Evolutionary conservation across 2,888 invertebrate species (phyloP).

Genomic region (Pharmacophagus antenor): DNA sequence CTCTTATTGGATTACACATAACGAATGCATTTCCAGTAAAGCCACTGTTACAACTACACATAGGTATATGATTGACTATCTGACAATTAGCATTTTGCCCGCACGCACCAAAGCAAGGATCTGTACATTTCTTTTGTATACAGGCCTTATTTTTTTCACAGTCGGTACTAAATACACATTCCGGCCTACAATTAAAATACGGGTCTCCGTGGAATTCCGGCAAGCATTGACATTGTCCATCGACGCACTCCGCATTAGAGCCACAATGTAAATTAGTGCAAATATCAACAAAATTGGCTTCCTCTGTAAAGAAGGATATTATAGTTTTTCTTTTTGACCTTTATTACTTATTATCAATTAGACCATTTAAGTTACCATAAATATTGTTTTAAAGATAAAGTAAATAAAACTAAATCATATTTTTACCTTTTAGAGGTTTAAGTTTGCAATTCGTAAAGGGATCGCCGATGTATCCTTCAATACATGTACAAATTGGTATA

Average conservation of each 20-base stretch:
- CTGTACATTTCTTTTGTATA: conserved; percentile 86
- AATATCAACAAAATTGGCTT: conserved; percentile 74
- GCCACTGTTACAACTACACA: conserved; percentile 84
- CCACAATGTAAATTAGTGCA: conserved; percentile 87
- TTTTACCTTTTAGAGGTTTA: conserved; percentile 77
- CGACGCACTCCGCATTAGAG: conserved; percentile 83
- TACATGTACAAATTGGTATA: conserved; percentile 87
- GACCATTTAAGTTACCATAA: background rate
- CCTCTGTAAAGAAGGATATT: conserved; percentile 46
- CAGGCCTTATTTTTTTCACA: conserved; percentile 86
- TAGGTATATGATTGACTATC: conserved; percentile 85
- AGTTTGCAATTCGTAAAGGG: conserved; percentile 83
- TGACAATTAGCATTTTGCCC: conserved; percentile 82
- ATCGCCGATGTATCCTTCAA: conserved; percentile 86
- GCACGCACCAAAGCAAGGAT: conserved; percentile 88
- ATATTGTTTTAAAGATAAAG: conserved; percentile 3
- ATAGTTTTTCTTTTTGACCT: background rate
- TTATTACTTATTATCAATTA: no score
- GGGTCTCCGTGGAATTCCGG: conserved; percentile 88
- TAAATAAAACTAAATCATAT: conserved; percentile 12
- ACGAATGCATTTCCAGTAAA: conserved; percentile 82
- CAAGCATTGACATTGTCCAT: conserved; percentile 86
- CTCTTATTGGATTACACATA: conserved; percentile 75
- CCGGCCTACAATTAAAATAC: conserved; percentile 87
- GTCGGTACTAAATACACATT: conserved; percentile 88